These are phyloP conservation scores for Mythimna loreyi DNA, from an alignment of 2,888 invertebrate species.

Conservation along the genomic window DNA sequence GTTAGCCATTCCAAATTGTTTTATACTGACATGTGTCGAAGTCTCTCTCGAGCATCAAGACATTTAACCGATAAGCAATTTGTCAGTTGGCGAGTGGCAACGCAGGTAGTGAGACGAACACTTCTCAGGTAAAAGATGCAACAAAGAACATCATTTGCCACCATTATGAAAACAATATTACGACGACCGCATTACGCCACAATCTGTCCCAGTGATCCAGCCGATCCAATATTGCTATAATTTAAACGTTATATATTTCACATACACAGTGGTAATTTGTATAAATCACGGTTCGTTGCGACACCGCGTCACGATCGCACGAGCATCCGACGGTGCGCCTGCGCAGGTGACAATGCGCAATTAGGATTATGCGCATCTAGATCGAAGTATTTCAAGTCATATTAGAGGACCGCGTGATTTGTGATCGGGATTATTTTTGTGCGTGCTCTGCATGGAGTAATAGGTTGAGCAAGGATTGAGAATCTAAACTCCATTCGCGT, in stretches of 20 bases:
- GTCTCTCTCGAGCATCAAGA: background rate
- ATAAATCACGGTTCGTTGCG: conserved; percentile 81
- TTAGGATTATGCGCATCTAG: conserved; percentile 76
- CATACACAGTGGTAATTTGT: conserved; percentile 79
- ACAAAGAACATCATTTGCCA: conserved; percentile 45
- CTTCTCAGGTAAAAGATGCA: conserved; percentile 30
- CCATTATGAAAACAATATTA: conserved; percentile 53
- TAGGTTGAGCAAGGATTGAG: conserved; percentile 17
- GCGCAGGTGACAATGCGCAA: conserved; percentile 80
- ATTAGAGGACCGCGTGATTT: conserved; percentile 53
- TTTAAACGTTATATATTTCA: conserved; percentile 79
- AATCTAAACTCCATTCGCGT: background rate
- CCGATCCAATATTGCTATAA: conserved; percentile 75
- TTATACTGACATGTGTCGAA: conserved; percentile 5
- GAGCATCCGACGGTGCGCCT: conserved; percentile 68
- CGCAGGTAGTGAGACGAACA: conserved; percentile 6
- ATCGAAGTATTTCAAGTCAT: conserved; percentile 62
- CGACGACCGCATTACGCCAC: conserved; percentile 45
- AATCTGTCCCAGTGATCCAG: conserved; percentile 51
- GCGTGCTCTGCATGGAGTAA: conserved; percentile 29
- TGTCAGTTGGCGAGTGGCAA: background rate
- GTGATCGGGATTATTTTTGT: conserved; percentile 51
- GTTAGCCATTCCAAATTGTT: background rate
- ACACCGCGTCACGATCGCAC: conserved; percentile 82
- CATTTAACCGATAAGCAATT: background rate